phyloP scores from a whole-genome alignment of 2,888 invertebrate genomes.

The Baronia brevicornis region DNA sequence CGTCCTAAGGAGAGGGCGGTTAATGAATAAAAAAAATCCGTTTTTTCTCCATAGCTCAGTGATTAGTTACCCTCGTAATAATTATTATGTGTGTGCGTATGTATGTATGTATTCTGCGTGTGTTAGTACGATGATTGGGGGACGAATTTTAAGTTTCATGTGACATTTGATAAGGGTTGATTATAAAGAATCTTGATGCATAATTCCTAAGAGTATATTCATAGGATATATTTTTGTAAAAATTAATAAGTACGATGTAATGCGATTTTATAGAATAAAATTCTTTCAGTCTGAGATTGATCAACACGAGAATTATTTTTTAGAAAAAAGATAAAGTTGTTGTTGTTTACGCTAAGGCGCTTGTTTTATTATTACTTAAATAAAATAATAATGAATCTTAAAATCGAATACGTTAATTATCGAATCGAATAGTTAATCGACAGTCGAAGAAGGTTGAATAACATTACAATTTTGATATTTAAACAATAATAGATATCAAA shows the following conservation, averaged over 20 bases:
- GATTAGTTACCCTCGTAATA: constrained; percentile 75
- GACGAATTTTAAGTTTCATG: constrained; percentile 50
- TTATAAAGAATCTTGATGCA: constrained; percentile 51
- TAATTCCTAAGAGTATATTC: constrained; percentile 20
- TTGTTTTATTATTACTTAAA: neutral
- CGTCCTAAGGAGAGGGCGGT: constrained; percentile 68
- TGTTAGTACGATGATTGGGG: constrained; percentile 20
- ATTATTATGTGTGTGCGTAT: constrained; percentile 56
- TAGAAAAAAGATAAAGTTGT: neutral
- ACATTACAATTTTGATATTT: no score
- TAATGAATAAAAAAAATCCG: constrained; percentile 73
- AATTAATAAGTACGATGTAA: no score
- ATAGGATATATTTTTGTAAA: constrained; percentile 3
- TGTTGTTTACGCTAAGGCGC: neutral
- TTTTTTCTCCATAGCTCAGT: constrained; percentile 70
- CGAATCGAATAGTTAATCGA: no score
- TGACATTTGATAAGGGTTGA: constrained; percentile 62
- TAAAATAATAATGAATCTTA: no score
- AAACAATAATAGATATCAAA: no score
- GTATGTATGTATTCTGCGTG: constrained; percentile 29
- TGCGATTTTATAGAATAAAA: no score
- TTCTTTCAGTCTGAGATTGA: no score
- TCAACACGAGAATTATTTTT: no score
- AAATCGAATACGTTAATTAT: no score
- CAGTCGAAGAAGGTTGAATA: no score